phyloP scores from a whole-genome alignment of 2,888 invertebrate species.

The Heliconius ethilla region DNA sequence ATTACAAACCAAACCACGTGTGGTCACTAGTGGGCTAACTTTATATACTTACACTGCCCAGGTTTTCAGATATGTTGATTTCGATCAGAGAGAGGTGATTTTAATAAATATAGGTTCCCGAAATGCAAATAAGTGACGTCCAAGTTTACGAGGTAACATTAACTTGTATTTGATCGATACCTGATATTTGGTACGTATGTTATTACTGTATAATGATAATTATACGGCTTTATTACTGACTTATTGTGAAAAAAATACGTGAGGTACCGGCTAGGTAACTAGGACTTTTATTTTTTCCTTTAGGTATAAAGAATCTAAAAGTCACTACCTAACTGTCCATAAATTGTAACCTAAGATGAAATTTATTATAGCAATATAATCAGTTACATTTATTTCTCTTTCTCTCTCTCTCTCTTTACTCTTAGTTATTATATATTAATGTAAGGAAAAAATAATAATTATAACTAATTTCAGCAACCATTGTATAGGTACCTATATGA shows the following conservation, averaged over 20 bases:
- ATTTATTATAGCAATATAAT: no score
- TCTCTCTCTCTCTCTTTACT: no score
- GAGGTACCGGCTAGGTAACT: constrained; percentile 46
- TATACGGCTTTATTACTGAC: constrained; percentile 20
- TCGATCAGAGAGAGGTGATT: constrained; percentile 57
- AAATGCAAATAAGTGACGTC: constrained; percentile 59
- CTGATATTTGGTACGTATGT: constrained; percentile 47
- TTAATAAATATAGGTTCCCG: constrained; percentile 64
- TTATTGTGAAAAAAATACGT: neutral
- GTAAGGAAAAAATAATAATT: no score
- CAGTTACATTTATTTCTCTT: no score
- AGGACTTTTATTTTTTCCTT: neutral
- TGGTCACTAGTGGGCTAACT: constrained; percentile 49
- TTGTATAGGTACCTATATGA: no score
- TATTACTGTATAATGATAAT: constrained; percentile 47
- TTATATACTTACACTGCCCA: constrained; percentile 40
- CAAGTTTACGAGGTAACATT: constrained; percentile 63
- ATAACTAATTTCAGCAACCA: no score
- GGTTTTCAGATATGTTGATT: constrained; percentile 50
- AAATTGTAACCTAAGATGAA: no score
- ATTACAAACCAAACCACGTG: constrained; percentile 9
- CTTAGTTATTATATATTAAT: no score
- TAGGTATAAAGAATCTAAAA: no score
- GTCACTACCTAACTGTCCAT: no score
- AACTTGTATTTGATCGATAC: constrained; percentile 64